Evolutionary conservation across 2,797 vertebrate species (phyloP).

Genomic region (Anguilla anguilla): DNA sequence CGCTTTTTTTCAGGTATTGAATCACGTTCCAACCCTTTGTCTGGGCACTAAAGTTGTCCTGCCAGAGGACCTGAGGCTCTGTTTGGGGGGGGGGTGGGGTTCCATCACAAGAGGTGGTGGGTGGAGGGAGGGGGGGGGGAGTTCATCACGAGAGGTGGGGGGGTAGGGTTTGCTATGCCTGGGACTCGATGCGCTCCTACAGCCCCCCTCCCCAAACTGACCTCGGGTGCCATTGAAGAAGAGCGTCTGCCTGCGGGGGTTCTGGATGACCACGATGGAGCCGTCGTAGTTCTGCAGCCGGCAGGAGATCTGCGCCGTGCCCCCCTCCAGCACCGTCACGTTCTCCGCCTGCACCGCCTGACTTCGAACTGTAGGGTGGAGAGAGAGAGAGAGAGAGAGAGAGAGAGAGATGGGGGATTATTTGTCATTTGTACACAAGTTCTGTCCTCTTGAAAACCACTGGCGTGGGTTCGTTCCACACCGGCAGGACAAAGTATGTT

Average conservation of each 20-base stretch:
- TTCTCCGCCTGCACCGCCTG: slow-evolving; percentile 93
- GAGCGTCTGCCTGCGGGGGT: slow-evolving; percentile 88
- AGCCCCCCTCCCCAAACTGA: slow-evolving; percentile 51
- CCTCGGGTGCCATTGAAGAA: slow-evolving; percentile 93
- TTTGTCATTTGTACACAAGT: slow-evolving; percentile 40
- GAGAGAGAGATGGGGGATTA: slow-evolving; percentile 31
- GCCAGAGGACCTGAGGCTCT: background rate
- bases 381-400: slow-evolving; percentile 37
- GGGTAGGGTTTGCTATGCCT: too few relatives aligned
- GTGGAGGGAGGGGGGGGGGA: too few relatives aligned
- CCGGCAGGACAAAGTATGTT: background rate
- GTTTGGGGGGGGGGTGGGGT: background rate
- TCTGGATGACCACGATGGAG: slow-evolving; percentile 94
- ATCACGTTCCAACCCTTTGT: slow-evolving; percentile 35
- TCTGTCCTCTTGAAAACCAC: background rate
- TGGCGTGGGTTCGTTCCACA: background rate
- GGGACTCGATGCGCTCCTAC: too few relatives aligned
- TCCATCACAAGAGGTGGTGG: background rate
- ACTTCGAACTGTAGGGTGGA: slow-evolving; percentile 63
- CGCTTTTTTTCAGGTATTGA: background rate
- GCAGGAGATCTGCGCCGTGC: slow-evolving; percentile 89
- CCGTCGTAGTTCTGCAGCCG: slow-evolving; percentile 89
- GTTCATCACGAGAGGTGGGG: background rate
- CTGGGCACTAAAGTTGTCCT: background rate
- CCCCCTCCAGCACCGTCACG: slow-evolving; percentile 87